Conservation (phyloP, 2,113 vertebrate genomes). For the Clarias magur region DNA sequence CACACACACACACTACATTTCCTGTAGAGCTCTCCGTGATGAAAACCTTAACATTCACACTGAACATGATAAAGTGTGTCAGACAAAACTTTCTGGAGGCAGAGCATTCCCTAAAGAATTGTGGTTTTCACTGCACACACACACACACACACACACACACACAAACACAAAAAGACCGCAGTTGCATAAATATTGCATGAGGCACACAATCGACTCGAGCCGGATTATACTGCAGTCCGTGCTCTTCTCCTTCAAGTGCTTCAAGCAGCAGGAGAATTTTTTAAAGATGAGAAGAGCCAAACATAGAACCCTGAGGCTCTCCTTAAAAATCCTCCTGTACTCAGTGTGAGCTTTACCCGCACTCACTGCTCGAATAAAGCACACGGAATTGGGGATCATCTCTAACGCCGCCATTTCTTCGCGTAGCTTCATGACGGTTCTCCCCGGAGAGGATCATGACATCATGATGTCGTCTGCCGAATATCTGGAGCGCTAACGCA, state of each 20-base stretch:
- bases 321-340: background rate
- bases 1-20: background rate
- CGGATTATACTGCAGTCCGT: background rate
- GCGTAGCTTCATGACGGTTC: background rate
- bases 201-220: constrained; percentile 59
- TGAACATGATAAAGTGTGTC: constrained; percentile 21
- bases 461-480: background rate
- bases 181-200: constrained; percentile 62
- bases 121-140: constrained; percentile 8
- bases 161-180: constrained; percentile 42
- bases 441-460: background rate
- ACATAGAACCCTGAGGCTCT: constrained; percentile 25
- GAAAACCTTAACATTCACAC: background rate
- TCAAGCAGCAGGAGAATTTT: background rate
- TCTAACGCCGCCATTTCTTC: background rate
- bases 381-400: background rate
- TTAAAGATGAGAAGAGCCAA: background rate
- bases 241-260: background rate
- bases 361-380: background rate
- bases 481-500: background rate
- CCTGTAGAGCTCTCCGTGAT: background rate
- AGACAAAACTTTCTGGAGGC: constrained; percentile 2
- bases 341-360: background rate
- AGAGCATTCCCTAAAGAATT: background rate
- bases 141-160: constrained; percentile 9